Base-by-base conservation (phyloP, 1,140 invertebrate genomes). In the Oryzaephilus surinamensis region DNA sequence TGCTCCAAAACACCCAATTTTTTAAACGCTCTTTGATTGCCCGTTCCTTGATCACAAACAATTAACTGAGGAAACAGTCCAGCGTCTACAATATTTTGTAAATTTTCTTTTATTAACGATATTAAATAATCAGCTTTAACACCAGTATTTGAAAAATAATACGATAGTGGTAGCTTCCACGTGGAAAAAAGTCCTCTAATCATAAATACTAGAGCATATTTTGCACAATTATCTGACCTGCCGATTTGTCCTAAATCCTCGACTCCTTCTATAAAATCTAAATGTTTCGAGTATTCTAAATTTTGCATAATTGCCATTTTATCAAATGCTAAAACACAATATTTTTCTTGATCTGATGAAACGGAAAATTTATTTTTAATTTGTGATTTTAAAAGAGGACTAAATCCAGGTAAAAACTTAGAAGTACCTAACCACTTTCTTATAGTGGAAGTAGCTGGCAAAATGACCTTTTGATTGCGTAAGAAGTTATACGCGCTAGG, bases 31-130 rank as follows among this genome's bases (percentile, higher is more conserved):
- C 11, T 4, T 15, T 32, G 30, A n/a, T 32, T 32, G 16, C 16
- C 16, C 16, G 30, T 32, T 32, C 30, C 30, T 32, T 32, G 30
- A 13, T 32, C 30, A 18, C 30, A 32, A 32, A 32, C 30, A 3
- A 32, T 13, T 3, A 32, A 4, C 16, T 16, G 3, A n/a, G 30
- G 30, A 18, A 14, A 10, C 14, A 32, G 16, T 15, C 30, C 30
- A 4, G 30, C 14, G 5, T 32, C n/a, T 7, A 15, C 16, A 13
- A 32, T n/a, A 7, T 32, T 32, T 32, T 16, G 11, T 6, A 4
- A 6, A 7, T 13, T 15, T 32, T 32, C 30, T 15, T 6, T 6
- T 6, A 32, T 32, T 18, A 32, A 18, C 11, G 16, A n/a, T 15
- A 6, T 13, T 32, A 32, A 32, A 32, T 6, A 4, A 6, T 15